Percentiles rank a stretch among this genome's conserved stretches.
These are phyloP conservation scores for Cephus pygmeus DNA, from an alignment of 2,888 invertebrate species.

Conservation along the genomic window DNA sequence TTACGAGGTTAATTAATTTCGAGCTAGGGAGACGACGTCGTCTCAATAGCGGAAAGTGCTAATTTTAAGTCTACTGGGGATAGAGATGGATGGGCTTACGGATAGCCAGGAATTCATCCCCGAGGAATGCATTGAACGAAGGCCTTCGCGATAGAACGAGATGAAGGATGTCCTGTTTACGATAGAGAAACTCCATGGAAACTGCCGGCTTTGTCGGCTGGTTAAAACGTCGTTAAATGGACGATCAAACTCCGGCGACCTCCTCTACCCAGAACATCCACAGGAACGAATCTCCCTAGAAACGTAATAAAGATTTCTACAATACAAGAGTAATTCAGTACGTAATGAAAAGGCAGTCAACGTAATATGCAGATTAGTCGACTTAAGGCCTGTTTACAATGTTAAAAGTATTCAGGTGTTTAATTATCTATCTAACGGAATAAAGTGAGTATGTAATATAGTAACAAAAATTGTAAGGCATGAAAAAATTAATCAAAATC, in stretches of 20 bases:
- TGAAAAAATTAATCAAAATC: not conserved
- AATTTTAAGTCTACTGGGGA: not conserved
- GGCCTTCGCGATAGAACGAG: not conserved
- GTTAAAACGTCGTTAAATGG: slow-evolving; percentile 5
- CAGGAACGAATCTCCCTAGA: not conserved
- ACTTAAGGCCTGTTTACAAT: not conserved
- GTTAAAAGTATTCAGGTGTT: not conserved
- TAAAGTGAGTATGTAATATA: not conserved
- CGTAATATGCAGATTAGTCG: not conserved
- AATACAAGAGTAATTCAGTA: not conserved
- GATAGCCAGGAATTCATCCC: not conserved
- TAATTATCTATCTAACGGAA: not conserved
- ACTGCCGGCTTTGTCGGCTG: slow-evolving; percentile 2
- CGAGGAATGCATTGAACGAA: not conserved
- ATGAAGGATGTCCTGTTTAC: not conserved
- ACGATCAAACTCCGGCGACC: not conserved
- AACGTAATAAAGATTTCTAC: not conserved
- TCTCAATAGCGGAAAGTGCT: not conserved
- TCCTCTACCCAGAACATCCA: not conserved
- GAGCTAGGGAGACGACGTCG: not conserved
- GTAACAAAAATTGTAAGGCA: not conserved
- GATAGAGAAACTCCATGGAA: not conserved
- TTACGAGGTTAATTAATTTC: slow-evolving; percentile 1
- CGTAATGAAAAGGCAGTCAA: not conserved
- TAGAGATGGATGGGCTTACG: not conserved